Evolutionary conservation across 64 coral and sea anemone genomes (phyloP), one percentile per base, ranked within the genome.

Genomic region (Stichodactyla helianthus): DNA sequence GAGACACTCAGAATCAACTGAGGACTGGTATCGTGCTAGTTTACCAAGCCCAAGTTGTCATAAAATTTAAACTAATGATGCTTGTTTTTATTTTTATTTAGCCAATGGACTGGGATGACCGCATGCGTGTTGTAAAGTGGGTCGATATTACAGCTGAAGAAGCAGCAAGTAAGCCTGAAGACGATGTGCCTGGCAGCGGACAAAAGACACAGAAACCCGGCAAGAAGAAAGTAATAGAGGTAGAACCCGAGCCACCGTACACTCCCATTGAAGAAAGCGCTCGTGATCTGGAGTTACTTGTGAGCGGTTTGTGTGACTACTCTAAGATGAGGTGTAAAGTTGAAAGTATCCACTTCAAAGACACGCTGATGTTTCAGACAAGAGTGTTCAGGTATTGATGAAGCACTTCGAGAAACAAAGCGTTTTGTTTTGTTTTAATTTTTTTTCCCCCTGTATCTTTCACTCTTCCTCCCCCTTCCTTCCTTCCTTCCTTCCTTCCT

Each of bases 361-460:
- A 99, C 81, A 99, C 97, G 52, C 91, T 99, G 0, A 95, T 99
- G 97, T 99, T 99, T 79, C 97, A 99, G 71, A 93, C 93, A 26
- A 83, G 97, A n/a, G 88, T 99, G 7, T 99, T 89, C 82, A 99
- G 93, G 97, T 99, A 83, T 9, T 68, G n/a, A 74, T 65, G 5
- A 31, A 6, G 7, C 20, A 26, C 26, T 2, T 12, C 10, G 35
- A 74, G 68, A 31, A 28, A 9, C 23, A 13, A 31, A 35, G 10
- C 12, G 0, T 14, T 11, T 74, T n/a, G 68, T 26, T 58, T 58
- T 58, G 55, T 58, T 11, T 58, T 58, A 11, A 9, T 2, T 15
- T 58, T 4, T 58, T 15, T 58, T 58, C 55, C 6, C 2, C 35
- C 35, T 44, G 54, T 56, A 56, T 11, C 4, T 10, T 62, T 17